phyloP scores from a whole-genome alignment of 1,140 invertebrate genomes.

The Trialeurodes vaporariorum region DNA sequence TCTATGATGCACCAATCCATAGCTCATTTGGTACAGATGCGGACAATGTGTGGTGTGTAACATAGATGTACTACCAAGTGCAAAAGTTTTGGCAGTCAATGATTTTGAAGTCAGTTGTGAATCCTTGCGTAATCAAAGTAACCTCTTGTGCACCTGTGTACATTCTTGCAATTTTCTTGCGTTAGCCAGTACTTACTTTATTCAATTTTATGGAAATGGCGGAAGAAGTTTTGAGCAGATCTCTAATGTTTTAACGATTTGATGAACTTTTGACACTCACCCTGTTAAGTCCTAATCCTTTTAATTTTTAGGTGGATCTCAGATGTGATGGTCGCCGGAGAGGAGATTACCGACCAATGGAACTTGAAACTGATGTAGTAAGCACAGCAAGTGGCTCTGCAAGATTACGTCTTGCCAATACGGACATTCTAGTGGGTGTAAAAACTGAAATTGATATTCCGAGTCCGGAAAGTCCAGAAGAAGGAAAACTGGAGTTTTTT shows the following conservation, averaged over 20 bases:
- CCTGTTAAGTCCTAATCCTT: neutral
- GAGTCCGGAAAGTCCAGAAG: conserved; percentile 52
- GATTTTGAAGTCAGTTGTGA: no score
- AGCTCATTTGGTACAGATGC: no score
- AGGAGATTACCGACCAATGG: conserved; percentile 76
- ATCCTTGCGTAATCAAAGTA: no score
- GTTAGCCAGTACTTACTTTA: neutral
- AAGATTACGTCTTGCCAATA: conserved; percentile 72
- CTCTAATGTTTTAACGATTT: neutral
- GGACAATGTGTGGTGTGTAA: no score
- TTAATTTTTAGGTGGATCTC: conserved; percentile 58
- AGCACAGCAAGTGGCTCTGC: conserved; percentile 84
- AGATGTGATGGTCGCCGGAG: conserved; percentile 75
- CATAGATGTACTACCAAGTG: no score
- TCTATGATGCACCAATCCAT: no score
- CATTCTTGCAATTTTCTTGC: no score
- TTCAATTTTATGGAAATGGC: neutral
- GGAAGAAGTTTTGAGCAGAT: neutral
- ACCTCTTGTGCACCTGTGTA: no score
- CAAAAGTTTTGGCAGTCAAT: no score
- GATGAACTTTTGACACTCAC: neutral
- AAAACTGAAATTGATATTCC: conserved; percentile 85
- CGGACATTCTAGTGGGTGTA: conserved; percentile 82
- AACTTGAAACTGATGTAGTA: conserved; percentile 80
- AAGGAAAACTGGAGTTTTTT: conserved; percentile 88